A percentile compares a stretch with the other conserved stretches of the same genome.
phyloP scores from a whole-genome alignment of 2,797 vertebrate species.

The Agapornis canus region DNA sequence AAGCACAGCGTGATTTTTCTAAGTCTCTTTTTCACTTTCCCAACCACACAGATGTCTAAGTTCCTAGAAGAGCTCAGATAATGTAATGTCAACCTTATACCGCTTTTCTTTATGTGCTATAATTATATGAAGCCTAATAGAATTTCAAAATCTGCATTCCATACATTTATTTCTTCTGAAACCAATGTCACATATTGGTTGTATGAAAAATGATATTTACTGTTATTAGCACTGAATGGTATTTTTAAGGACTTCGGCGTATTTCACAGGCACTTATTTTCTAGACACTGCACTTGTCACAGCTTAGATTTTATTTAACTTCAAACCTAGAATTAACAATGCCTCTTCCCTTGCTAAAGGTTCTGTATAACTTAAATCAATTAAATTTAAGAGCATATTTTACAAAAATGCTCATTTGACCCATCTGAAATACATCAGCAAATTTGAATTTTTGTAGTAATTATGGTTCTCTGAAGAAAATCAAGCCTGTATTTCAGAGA shows the following conservation, averaged over 20 bases:
- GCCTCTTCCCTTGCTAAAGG: constrained; percentile 43
- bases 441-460: constrained; percentile 10
- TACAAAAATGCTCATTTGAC: constrained; percentile 53
- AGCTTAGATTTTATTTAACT: constrained; percentile 71
- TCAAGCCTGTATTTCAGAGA: constrained; percentile 22
- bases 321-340: constrained; percentile 67
- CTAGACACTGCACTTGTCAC: constrained; percentile 62
- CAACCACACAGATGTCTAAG: constrained; percentile 42
- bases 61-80: constrained; percentile 60
- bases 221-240: constrained; percentile 64
- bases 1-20: constrained; percentile 19
- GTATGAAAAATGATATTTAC: constrained; percentile 62
- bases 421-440: constrained; percentile 31
- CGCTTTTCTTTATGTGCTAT: constrained; percentile 64
- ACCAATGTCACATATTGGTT: constrained; percentile 52
- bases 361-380: constrained; percentile 62
- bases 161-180: constrained; percentile 69
- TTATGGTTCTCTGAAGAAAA: constrained; percentile 40
- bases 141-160: constrained; percentile 69
- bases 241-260: constrained; percentile 62
- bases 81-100: constrained; percentile 60
- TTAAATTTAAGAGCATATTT: constrained; percentile 45
- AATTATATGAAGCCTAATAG: constrained; percentile 66
- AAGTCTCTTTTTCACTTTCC: constrained; percentile 44
- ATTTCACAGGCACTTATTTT: constrained; percentile 70